phyloP scores from a whole-genome alignment of 2,797 vertebrate species.

The Gambelia wislizenii region DNA sequence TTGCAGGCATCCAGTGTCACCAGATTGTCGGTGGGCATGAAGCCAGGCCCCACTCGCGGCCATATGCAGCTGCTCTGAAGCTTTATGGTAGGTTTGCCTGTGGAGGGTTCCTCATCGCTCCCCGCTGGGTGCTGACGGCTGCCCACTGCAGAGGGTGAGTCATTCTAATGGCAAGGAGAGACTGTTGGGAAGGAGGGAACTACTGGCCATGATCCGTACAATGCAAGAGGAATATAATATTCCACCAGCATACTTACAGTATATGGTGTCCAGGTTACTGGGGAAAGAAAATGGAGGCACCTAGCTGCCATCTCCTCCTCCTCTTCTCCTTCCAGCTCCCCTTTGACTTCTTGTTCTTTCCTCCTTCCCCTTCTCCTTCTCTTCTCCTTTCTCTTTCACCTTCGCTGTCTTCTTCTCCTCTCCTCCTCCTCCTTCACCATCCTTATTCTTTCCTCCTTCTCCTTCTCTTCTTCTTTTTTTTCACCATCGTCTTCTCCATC shows the following conservation, averaged over 20 bases:
- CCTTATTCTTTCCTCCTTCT: no score
- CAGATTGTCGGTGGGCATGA: constrained; percentile 50
- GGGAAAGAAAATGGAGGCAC: no score
- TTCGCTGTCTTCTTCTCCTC: no score
- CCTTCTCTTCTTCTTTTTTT: no score
- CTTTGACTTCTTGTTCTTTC: neutral
- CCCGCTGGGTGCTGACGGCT: constrained; percentile 49
- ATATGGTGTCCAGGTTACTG: no score
- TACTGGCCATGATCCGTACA: no score
- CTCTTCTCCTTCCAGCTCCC: neutral
- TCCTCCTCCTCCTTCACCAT: no score
- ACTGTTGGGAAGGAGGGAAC: neutral
- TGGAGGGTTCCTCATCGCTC: constrained; percentile 46
- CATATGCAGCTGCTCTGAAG: constrained; percentile 40
- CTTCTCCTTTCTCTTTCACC: no score
- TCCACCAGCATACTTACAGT: no score
- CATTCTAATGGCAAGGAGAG: neutral
- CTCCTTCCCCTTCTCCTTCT: neutral
- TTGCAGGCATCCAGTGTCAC: constrained; percentile 30
- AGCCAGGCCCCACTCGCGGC: constrained; percentile 46
- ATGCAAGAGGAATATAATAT: no score
- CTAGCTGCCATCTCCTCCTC: no score
- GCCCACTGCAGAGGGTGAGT: constrained; percentile 53
- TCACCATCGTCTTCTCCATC: no score
- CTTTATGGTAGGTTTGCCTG: neutral